Evolutionary conservation across 2,888 invertebrate genomes (phyloP).

Genomic region (Aphrophora alni): DNA sequence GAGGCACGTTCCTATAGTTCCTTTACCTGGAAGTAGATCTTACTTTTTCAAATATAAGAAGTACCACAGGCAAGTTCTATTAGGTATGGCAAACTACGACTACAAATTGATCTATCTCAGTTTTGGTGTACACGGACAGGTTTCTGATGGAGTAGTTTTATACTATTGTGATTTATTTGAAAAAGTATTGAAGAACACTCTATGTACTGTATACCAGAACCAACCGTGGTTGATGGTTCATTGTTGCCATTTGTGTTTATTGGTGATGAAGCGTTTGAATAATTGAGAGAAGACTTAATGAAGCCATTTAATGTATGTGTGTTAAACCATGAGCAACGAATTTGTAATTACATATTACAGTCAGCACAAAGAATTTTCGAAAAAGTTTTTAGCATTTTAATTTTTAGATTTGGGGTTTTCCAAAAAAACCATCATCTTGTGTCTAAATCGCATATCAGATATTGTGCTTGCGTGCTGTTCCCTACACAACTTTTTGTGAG

Average conservation of each 20-base stretch:
- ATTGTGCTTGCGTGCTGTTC: constrained; percentile 37
- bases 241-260: constrained; percentile 38
- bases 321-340: constrained; percentile 35
- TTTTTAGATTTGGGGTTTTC: constrained; percentile 36
- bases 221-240: constrained; percentile 27
- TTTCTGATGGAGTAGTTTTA: constrained; percentile 29
- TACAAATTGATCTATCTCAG: constrained; percentile 36
- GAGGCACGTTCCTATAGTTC: constrained; percentile 38
- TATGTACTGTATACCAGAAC: constrained; percentile 33
- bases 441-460: constrained; percentile 31
- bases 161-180: constrained; percentile 23
- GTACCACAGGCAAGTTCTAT: constrained; percentile 41
- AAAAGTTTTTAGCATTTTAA: constrained; percentile 37
- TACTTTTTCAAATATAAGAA: constrained; percentile 45
- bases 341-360: constrained; percentile 37
- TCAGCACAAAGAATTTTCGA: constrained; percentile 34
- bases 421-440: constrained; percentile 37
- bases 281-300: constrained; percentile 39
- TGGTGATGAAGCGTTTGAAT: constrained; percentile 40
- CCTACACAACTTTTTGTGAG: constrained; percentile 39
- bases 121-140: constrained; percentile 27
- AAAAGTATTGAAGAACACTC: constrained; percentile 25
- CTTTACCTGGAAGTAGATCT: constrained; percentile 41
- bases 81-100: constrained; percentile 36
- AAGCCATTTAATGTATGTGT: constrained; percentile 37